phyloP scores from a whole-genome alignment of 30 jellyfish, hydroid and myxozoan species.

The Mastigias papua region DNA sequence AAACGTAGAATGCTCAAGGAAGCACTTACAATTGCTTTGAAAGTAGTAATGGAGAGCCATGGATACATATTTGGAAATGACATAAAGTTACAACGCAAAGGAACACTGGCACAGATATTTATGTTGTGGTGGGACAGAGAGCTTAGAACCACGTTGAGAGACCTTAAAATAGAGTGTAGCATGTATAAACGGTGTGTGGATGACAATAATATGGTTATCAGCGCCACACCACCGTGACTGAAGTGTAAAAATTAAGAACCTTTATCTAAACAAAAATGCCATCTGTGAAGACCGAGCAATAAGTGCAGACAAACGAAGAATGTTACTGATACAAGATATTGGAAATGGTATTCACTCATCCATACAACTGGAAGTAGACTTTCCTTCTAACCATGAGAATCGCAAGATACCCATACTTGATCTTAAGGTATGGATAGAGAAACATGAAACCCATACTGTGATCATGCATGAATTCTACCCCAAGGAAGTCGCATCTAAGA shows the following conservation, averaged over 20 bases:
- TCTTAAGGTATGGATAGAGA: not conserved
- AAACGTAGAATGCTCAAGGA: constrained; percentile 23
- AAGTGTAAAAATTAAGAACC: not conserved
- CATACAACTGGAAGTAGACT: constrained; percentile 26
- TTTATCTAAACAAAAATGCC: not conserved
- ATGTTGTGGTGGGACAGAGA: not conserved
- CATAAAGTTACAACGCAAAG: constrained; percentile 26
- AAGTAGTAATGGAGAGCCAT: constrained; percentile 23
- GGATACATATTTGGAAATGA: constrained; percentile 18
- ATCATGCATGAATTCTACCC: constrained; percentile 44
- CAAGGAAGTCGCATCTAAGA: constrained; percentile 29
- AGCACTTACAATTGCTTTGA: constrained; percentile 26
- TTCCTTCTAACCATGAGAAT: constrained; percentile 23
- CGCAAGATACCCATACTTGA: constrained; percentile 25
- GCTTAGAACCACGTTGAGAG: not conserved
- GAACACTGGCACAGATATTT: constrained; percentile 14
- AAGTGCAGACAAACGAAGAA: constrained; percentile 1
- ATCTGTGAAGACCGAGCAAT: not conserved
- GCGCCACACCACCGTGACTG: not conserved
- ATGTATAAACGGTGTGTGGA: constrained; percentile 1
- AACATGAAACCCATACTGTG: constrained; percentile 1
- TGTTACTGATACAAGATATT: not conserved
- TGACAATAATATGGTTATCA: constrained; percentile 4
- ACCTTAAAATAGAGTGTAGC: constrained; percentile 3
- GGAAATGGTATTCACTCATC: constrained; percentile 43